Base-by-base conservation (phyloP, 2,888 invertebrate species). In the Icerya purchasi region DNA sequence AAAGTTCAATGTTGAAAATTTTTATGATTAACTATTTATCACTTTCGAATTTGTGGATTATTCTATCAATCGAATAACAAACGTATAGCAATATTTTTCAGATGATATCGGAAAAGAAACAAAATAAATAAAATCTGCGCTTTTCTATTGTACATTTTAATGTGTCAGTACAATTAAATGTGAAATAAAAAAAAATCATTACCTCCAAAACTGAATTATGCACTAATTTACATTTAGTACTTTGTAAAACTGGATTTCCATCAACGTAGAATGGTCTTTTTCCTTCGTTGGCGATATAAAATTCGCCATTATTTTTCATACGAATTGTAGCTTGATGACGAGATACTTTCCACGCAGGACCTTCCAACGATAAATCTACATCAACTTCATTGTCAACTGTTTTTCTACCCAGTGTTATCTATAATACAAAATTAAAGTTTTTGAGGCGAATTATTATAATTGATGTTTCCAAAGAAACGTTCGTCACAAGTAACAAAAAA, bases 161-260 rank as follows among this genome's bases (percentile, higher is more conserved):
- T n/a, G n/a, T n/a, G n/a, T n/a, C n/a, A n/a, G n/a, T n/a, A n/a
- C n/a, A n/a, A n/a, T n/a, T n/a, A n/a, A n/a, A n/a, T n/a, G n/a
- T n/a, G n/a, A n/a, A n/a, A n/a, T n/a, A n/a, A n/a, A n/a, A n/a
- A n/a, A n/a, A n/a, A n/a, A n/a, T n/a, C n/a, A n/a, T 66, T 72
- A 86, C 87, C 80, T 97, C 96, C 58, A 97, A 85, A 14, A 94
- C 87, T 63, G 91, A 87, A 71, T 94, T 94, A 72, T 96, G 90
- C 69, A 84, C 86, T 19, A 97, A 77, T 67, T 89, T 84, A 60
- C 87, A 84, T 76, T 91, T 92, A 72, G 84, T 87, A 54, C 91
- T 92, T 57, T 82, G 80, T 10, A 91, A 76, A 59, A 97, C 79
- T 0, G 94, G 92, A 62, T 85, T 80, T 1, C 94, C 92, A 71